These are phyloP conservation scores for Entomobrya multifasciata DNA, from an alignment of 2,888 invertebrate genomes.

Conservation along the genomic window DNA sequence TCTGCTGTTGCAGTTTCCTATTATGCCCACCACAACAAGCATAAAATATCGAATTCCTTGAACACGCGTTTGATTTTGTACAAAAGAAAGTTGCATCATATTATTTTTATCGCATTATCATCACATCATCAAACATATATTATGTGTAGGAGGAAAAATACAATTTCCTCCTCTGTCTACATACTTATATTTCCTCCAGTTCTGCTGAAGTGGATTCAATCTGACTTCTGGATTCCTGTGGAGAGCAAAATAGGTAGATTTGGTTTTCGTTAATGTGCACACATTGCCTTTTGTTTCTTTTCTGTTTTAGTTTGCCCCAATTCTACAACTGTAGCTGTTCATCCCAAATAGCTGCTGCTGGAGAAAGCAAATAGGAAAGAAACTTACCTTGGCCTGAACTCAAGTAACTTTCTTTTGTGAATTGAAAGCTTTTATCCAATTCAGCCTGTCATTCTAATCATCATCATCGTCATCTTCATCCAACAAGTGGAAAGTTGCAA, in stretches of 20 bases:
- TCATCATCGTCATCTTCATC: background rate
- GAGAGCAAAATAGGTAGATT: background rate
- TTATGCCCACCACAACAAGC: too few relatives aligned
- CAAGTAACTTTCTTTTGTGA: slow-evolving; percentile 1
- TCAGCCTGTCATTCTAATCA: background rate
- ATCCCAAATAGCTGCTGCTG: background rate
- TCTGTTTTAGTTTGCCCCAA: slow-evolving; percentile 27
- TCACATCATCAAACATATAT: background rate
- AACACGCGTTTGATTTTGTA: too few relatives aligned
- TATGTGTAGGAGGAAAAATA: slow-evolving; percentile 10
- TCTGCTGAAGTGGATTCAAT: too few relatives aligned
- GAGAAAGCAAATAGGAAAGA: background rate
- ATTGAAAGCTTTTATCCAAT: slow-evolving; percentile 14
- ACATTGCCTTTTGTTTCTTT: slow-evolving; percentile 3
- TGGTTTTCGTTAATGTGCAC: slow-evolving; percentile 3
- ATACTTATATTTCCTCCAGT: background rate
- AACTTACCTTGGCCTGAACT: background rate
- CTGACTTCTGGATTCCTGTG: background rate
- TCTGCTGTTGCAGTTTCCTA: too few relatives aligned
- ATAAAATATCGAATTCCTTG: too few relatives aligned
- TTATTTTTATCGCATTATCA: too few relatives aligned
- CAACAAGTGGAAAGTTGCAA: background rate
- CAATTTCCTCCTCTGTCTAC: background rate
- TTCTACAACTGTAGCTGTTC: too few relatives aligned
- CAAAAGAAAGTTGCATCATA: too few relatives aligned